Conservation (phyloP, 1,140 invertebrate species). For the Anagrus nilaparvatae region DNA sequence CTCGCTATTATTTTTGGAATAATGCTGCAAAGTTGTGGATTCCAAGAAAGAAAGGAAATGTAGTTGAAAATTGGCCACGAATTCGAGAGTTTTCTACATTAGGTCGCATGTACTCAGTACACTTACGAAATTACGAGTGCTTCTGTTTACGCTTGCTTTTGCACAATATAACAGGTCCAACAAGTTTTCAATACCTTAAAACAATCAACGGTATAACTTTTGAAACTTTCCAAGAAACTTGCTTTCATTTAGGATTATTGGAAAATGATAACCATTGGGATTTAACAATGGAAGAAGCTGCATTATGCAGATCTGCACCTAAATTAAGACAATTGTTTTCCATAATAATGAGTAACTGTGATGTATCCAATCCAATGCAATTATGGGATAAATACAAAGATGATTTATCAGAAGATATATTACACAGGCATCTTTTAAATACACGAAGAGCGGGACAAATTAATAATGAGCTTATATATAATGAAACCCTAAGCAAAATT, state of each 20-base stretch:
- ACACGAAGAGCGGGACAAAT: background rate
- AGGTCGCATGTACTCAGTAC: conserved; percentile 29
- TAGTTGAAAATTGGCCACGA: background rate
- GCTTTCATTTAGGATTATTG: background rate
- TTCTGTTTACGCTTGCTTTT: conserved; percentile 37
- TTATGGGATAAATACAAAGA: conserved; percentile 9
- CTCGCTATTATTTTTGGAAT: background rate
- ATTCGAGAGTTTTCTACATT: conserved; percentile 4
- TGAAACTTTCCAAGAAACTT: background rate
- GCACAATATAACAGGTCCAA: conserved; percentile 26
- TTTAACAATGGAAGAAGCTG: background rate
- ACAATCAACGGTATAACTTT: background rate
- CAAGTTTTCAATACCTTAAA: background rate
- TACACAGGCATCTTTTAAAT: conserved; percentile 1
- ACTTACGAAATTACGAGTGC: conserved; percentile 31
- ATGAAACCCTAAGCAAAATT: background rate
- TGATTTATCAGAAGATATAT: conserved; percentile 7
- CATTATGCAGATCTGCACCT: background rate
- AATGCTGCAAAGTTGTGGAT: background rate
- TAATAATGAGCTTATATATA: background rate
- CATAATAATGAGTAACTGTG: conserved; percentile 6
- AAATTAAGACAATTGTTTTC: conserved; percentile 8
- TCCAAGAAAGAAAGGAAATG: background rate
- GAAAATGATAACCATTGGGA: background rate
- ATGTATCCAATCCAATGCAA: conserved; percentile 2